A percentile compares a stretch with the other conserved stretches of the same genome.
Conservation (phyloP, 2,797 vertebrate species). For the Morelia viridis region DNA sequence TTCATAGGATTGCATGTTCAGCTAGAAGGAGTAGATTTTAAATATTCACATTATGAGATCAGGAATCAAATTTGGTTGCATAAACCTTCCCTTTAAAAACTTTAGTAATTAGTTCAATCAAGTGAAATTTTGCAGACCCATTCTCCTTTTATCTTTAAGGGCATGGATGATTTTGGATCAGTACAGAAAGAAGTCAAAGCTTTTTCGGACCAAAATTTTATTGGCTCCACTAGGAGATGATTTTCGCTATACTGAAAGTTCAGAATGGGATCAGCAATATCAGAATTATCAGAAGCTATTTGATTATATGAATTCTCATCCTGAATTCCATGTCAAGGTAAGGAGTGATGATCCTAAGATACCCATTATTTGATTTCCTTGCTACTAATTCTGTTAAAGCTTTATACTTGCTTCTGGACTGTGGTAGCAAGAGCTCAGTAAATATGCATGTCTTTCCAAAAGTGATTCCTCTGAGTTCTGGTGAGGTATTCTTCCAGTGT, state of each 20-base stretch:
- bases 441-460: not conserved
- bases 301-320: slow-evolving; percentile 87
- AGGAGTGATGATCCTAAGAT: not conserved
- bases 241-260: slow-evolving; percentile 84
- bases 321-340: slow-evolving; percentile 87
- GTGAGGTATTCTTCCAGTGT: not conserved
- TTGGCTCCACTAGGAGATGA: slow-evolving; percentile 89
- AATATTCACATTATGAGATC: not conserved
- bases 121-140: not conserved
- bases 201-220: slow-evolving; percentile 86
- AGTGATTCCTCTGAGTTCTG: not conserved
- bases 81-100: not conserved
- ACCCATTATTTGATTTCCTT: not conserved
- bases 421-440: not conserved
- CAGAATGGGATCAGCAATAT: slow-evolving; percentile 91
- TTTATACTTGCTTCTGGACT: not conserved
- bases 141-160: slow-evolving; percentile 64
- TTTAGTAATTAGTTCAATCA: not conserved
- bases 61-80: not conserved
- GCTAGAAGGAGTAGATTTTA: not conserved
- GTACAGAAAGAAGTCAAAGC: slow-evolving; percentile 92
- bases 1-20: not conserved
- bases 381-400: not conserved
- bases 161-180: slow-evolving; percentile 87
- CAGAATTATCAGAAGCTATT: slow-evolving; percentile 91